Percentiles rank a stretch among this genome's conserved stretches.
Conservation (phyloP, 1,140 invertebrate species). For the Eupeodes corollae region DNA sequence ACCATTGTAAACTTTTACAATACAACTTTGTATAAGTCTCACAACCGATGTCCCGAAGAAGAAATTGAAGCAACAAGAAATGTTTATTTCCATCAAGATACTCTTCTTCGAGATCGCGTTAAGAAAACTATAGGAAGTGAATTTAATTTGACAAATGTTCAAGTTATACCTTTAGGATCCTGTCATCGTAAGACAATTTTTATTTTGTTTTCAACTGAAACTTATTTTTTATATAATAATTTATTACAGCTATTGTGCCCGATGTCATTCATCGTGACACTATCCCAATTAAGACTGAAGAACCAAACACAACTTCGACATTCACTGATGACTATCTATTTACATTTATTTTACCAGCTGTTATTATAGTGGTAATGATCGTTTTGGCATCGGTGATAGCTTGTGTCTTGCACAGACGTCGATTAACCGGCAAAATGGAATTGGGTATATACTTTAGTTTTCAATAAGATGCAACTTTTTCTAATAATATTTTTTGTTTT, state of each 20-base stretch:
- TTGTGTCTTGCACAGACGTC: slow-evolving; percentile 73
- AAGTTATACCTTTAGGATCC: slow-evolving; percentile 57
- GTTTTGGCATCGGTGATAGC: slow-evolving; percentile 76
- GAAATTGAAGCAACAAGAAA: slow-evolving; percentile 59
- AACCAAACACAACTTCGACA: slow-evolving; percentile 39
- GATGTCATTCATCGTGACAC: slow-evolving; percentile 21
- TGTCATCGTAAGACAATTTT: slow-evolving; percentile 46
- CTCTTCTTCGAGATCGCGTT: slow-evolving; percentile 51
- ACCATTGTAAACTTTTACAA: slow-evolving; percentile 46
- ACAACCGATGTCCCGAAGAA: slow-evolving; percentile 59
- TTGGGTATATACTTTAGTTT: slow-evolving; percentile 40
- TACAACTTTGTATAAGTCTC: slow-evolving; percentile 45
- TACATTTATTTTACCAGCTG: slow-evolving; percentile 80
- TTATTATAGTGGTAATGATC: slow-evolving; percentile 82
- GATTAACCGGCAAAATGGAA: slow-evolving; percentile 71
- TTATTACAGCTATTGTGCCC: slow-evolving; percentile 17
- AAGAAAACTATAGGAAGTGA: slow-evolving; percentile 63
- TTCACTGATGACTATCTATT: slow-evolving; percentile 63
- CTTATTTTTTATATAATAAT: neutral
- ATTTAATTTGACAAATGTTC: slow-evolving; percentile 54
- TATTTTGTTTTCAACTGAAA: neutral
- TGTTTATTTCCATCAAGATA: slow-evolving; percentile 55
- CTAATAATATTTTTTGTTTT: neutral
- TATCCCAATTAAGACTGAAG: slow-evolving; percentile 34
- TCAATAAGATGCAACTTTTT: neutral